These are phyloP conservation scores for Actinernus sp. DNA, from an alignment of 92 coral and sea anemone species.

Conservation along the genomic window DNA sequence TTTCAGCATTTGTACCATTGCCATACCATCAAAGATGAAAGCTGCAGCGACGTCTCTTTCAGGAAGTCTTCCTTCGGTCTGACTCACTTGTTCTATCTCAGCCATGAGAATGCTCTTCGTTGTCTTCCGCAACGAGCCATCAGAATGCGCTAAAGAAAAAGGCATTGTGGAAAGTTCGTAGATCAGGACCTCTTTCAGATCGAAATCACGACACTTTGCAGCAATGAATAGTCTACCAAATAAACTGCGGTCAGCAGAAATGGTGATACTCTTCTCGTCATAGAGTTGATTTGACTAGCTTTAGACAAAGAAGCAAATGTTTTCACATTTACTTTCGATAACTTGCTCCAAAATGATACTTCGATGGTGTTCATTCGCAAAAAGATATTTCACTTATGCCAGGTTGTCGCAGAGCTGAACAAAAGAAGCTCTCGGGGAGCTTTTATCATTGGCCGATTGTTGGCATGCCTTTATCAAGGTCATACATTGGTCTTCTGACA, in stretches of 20 bases:
- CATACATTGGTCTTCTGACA: not conserved
- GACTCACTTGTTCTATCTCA: constrained; percentile 12
- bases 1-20: constrained; percentile 50
- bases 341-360: constrained; percentile 51
- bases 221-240: constrained; percentile 45
- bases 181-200: constrained; percentile 40
- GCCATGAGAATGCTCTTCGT: constrained; percentile 34
- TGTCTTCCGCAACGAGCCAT: constrained; percentile 33
- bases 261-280: constrained; percentile 58
- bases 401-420: too few species aligned
- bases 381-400: constrained; percentile 20
- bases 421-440: too few species aligned
- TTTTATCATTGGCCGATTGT: too few species aligned
- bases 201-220: constrained; percentile 28
- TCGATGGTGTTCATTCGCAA: constrained; percentile 20
- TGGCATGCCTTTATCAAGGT: not conserved
- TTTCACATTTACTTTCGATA: constrained; percentile 34
- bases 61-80: constrained; percentile 30
- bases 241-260: constrained; percentile 43
- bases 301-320: constrained; percentile 58
- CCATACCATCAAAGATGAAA: constrained; percentile 46
- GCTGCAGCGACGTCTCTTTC: constrained; percentile 12
- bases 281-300: too few species aligned
- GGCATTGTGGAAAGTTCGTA: constrained; percentile 48
- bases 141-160: constrained; percentile 57